A percentile compares a stretch with the other conserved stretches of the same genome.
Conservation (phyloP, 1,140 invertebrate genomes). For the Condylostylus longicornis region DNA sequence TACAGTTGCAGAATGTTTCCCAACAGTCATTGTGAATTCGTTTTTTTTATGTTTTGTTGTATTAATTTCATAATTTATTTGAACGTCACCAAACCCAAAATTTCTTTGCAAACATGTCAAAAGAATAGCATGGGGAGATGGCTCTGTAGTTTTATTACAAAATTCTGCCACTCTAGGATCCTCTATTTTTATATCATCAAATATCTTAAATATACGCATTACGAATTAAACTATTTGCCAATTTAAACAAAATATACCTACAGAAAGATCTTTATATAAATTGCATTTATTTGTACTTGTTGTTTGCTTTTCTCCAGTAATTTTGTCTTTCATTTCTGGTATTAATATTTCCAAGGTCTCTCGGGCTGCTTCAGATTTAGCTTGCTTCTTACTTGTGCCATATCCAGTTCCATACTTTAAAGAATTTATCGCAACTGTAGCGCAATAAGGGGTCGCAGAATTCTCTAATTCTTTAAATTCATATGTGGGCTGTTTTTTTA, state of each 20-base stretch:
- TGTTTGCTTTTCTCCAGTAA: constrained; percentile 44
- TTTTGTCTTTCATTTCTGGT: constrained; percentile 77
- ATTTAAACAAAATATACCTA: constrained; percentile 21
- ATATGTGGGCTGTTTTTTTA: constrained; percentile 86
- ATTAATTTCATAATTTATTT: constrained; percentile 77
- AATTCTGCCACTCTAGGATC: constrained; percentile 88
- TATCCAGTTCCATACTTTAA: constrained; percentile 85
- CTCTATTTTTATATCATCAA: constrained; percentile 84
- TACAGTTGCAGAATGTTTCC: constrained; percentile 77
- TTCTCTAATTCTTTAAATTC: constrained; percentile 89
- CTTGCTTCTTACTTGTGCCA: constrained; percentile 88
- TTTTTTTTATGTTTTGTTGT: constrained; percentile 83
- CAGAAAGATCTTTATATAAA: constrained; percentile 48
- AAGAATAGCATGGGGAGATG: constrained; percentile 83
- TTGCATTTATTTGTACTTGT: constrained; percentile 37
- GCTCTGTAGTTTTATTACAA: constrained; percentile 87
- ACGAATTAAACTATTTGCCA: not conserved
- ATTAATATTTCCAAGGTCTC: constrained; percentile 84
- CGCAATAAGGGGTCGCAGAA: constrained; percentile 81
- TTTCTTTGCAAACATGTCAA: constrained; percentile 85
- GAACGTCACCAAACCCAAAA: constrained; percentile 76
- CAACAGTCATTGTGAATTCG: constrained; percentile 88
- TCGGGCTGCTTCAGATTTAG: constrained; percentile 81
- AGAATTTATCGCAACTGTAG: constrained; percentile 79
- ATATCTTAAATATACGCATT: constrained; percentile 47